Percentiles rank a stretch among this genome's conserved stretches.
phyloP scores from a whole-genome alignment of 2,888 invertebrate genomes.

The Crocallis elinguaria region DNA sequence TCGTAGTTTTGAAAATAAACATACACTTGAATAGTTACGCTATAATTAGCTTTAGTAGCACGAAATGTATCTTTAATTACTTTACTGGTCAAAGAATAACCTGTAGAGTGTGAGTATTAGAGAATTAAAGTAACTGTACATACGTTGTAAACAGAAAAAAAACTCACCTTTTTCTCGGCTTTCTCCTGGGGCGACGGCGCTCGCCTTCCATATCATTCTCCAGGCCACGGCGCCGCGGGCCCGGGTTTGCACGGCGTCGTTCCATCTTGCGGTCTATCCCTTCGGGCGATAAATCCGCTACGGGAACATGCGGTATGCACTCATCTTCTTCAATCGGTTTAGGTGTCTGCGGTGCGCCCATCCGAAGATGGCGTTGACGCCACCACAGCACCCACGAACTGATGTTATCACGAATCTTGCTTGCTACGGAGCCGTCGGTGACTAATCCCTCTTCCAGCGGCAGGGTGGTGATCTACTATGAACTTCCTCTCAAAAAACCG shows the following conservation, averaged over 20 bases:
- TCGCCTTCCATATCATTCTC: slow-evolving; percentile 73
- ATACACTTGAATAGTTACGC: no score
- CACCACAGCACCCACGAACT: slow-evolving; percentile 82
- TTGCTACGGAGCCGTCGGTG: slow-evolving; percentile 51
- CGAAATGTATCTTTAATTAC: no score
- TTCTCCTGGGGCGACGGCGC: slow-evolving; percentile 66
- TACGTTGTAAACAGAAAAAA: not conserved
- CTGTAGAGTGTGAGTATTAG: not conserved
- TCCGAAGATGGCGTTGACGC: slow-evolving; percentile 80
- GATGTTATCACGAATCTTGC: slow-evolving; percentile 81
- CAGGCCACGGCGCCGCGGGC: slow-evolving; percentile 69
- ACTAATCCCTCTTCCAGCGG: slow-evolving; percentile 42
- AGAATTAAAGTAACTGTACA: not conserved
- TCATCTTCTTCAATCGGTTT: slow-evolving; percentile 75
- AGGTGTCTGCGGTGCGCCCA: slow-evolving; percentile 82
- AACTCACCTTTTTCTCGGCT: slow-evolving; percentile 65
- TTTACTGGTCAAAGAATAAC: no score
- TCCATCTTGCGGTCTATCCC: slow-evolving; percentile 68
- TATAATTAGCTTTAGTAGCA: no score
- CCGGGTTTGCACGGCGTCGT: slow-evolving; percentile 57
- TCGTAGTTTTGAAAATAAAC: no score
- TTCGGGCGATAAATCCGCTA: slow-evolving; percentile 62
- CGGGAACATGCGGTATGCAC: slow-evolving; percentile 66
- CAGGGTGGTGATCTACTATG: slow-evolving; percentile 48
- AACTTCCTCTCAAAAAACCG: slow-evolving; percentile 44